phyloP scores from a whole-genome alignment of 1,140 invertebrate species.

The Apis florea region DNA sequence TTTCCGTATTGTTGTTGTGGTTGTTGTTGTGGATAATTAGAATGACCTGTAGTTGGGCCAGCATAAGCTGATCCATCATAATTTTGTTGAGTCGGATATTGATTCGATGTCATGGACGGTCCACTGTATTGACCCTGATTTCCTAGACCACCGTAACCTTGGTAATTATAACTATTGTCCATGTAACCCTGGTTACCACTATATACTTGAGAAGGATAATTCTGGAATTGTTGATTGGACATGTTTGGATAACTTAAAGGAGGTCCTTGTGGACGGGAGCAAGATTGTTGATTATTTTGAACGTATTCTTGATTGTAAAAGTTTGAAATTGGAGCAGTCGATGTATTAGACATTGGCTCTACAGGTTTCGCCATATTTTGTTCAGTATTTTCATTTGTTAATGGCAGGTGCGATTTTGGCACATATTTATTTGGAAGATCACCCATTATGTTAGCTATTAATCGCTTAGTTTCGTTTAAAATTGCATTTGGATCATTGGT shows the following conservation, averaged over 20 bases:
- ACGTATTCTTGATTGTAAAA: conserved; percentile 59
- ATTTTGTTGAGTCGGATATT: conserved; percentile 64
- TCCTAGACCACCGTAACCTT: conserved; percentile 57
- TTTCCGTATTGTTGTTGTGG: conserved; percentile 72
- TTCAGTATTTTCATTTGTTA: conserved; percentile 28
- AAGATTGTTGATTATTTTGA: conserved; percentile 39
- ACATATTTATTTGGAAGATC: conserved; percentile 80
- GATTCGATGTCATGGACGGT: conserved; percentile 54
- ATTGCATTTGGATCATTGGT: conserved; percentile 79
- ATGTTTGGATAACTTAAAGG: conserved; percentile 58
- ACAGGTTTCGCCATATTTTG: conserved; percentile 10
- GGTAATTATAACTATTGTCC: conserved; percentile 75
- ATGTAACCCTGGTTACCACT: conserved; percentile 66
- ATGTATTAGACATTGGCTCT: conserved; percentile 37
- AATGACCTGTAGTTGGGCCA: conserved; percentile 44
- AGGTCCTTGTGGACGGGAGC: conserved; percentile 55
- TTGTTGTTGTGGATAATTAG: conserved; percentile 67
- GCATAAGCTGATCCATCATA: conserved; percentile 63
- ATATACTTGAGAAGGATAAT: conserved; percentile 63
- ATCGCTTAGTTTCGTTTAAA: conserved; percentile 82
- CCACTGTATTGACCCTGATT: conserved; percentile 64
- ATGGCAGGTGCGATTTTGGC: conserved; percentile 63
- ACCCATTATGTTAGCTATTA: conserved; percentile 85
- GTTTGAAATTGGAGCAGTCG: conserved; percentile 27
- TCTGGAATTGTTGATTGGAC: conserved; percentile 55